Evolutionary conservation across 2,113 vertebrate species (phyloP).

Genomic region (Psammodynastes pulverulentus): DNA sequence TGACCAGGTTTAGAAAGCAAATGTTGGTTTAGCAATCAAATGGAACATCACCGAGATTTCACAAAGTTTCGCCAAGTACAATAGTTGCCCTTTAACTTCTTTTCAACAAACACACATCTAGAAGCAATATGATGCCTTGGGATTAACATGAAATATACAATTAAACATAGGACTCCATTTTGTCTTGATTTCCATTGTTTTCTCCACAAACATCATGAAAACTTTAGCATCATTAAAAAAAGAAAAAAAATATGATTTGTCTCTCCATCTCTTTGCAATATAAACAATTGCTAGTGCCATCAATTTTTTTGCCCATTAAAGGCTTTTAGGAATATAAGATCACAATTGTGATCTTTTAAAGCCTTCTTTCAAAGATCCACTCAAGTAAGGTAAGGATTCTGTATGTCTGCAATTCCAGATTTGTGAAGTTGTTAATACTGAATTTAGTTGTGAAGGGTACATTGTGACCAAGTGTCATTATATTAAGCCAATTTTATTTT

Average conservation of each 20-base stretch:
- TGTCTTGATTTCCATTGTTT: not conserved
- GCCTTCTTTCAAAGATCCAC: not conserved
- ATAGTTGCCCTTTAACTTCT: not conserved
- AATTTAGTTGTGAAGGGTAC: not conserved
- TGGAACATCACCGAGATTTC: not conserved
- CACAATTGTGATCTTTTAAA: not conserved
- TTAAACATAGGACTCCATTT: not conserved
- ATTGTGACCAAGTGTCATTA: not conserved
- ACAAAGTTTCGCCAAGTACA: not conserved
- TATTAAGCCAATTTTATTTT: not conserved
- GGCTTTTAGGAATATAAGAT: not conserved
- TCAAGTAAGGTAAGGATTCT: not conserved
- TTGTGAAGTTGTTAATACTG: not conserved
- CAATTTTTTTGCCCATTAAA: not conserved
- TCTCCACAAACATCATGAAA: not conserved
- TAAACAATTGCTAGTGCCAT: not conserved
- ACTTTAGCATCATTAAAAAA: not conserved
- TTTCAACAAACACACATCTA: not conserved
- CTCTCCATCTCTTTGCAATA: not conserved
- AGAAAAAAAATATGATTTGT: not conserved
- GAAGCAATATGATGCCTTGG: not conserved
- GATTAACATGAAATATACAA: not conserved
- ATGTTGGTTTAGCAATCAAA: not conserved
- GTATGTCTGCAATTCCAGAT: not conserved
- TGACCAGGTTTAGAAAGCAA: not conserved